Conservation (phyloP, 2,113 vertebrate species). For the Lampris megalopsis region DNA sequence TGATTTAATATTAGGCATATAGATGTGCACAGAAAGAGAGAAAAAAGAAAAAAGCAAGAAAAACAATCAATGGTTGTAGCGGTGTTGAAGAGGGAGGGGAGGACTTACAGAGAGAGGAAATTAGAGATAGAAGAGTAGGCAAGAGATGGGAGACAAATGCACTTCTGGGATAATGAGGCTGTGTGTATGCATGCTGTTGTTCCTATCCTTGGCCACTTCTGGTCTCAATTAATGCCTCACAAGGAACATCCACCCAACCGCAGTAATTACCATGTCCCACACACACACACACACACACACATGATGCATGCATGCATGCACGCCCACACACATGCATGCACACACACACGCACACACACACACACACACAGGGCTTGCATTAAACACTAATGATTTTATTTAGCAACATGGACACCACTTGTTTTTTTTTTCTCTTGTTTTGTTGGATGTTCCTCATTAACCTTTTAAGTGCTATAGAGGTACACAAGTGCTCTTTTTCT, state of each 20-base stretch:
- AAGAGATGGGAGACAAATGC: conserved; percentile 36
- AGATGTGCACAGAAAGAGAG: not conserved
- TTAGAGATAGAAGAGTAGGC: conserved; percentile 10
- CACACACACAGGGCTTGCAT: conserved; percentile 19
- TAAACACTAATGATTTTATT: conserved; percentile 39
- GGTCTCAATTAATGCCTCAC: conserved; percentile 63
- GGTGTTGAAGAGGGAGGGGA: conserved; percentile 6
- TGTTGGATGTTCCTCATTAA: conserved; percentile 64
- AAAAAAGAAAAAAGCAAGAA: not conserved
- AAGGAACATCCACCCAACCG: conserved; percentile 46
- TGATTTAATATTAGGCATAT: no score
- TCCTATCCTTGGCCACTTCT: conserved; percentile 50
- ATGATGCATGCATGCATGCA: not conserved
- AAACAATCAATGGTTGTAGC: not conserved
- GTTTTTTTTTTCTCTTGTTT: conserved; percentile 40
- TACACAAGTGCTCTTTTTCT: not conserved
- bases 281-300: conserved; percentile 1
- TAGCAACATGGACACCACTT: conserved; percentile 26
- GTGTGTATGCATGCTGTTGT: conserved; percentile 49
- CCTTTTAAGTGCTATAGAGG: conserved; percentile 46
- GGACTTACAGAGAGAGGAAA: conserved; percentile 4
- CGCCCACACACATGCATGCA: conserved; percentile 6
- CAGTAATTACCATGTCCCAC: conserved; percentile 29
- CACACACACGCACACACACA: conserved; percentile 12
- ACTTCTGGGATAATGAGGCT: conserved; percentile 65